Base-by-base conservation (phyloP, 2,888 invertebrate genomes). In the Xestia c-nigrum region DNA sequence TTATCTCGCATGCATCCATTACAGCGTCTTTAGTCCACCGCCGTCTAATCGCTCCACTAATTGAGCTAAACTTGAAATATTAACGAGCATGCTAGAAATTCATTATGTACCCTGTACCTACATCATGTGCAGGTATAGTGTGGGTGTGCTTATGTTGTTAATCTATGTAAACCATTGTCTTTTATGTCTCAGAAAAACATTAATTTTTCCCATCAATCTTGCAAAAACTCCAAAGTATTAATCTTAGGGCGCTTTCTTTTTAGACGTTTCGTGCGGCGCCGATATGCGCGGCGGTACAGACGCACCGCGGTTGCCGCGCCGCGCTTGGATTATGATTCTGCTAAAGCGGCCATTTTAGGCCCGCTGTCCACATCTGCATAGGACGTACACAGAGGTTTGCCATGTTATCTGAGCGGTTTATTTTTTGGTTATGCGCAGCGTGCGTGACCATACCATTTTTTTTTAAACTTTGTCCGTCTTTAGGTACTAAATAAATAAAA, bases 11-110 rank as follows among this genome's bases (percentile, higher is more conserved):
- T 76, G 82, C 83, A 72, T 77, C 55, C 69, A 83, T 83, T 77
- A 81, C 38, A 47, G 9, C 47, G 67, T 66, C 72, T 83, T 73
- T 46, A 70, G 72, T 21, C 46, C 57, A 52, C 68, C 82, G 21
- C 52, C 52, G 69, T 31, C 78, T 83, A 81, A 81, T 81, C 47
- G 61, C 83, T 46, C 46, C 57, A 57, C 78, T 77, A 81, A 83
- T 81, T 83, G 21, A 63, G 69, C 50, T 77, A 55, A 81, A 65
- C 65, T 66, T 77, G 66, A 59, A 65, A 72, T 70, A 81, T 72
- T 81, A 83, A 76, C 66, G 68, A 69, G 10, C 57, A 12, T 19
- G 19, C 46, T 38, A 6, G 46, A 38, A 59, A 57, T 67, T 57
- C 69, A 80, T 74, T 64, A 69, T 59, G 64, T 38, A 59, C 21